Percentiles rank a stretch among this genome's conserved stretches.
These are phyloP conservation scores for Hydra vulgaris DNA, from an alignment of 30 jellyfish, hydroid and myxozoan genomes.

Conservation along the genomic window DNA sequence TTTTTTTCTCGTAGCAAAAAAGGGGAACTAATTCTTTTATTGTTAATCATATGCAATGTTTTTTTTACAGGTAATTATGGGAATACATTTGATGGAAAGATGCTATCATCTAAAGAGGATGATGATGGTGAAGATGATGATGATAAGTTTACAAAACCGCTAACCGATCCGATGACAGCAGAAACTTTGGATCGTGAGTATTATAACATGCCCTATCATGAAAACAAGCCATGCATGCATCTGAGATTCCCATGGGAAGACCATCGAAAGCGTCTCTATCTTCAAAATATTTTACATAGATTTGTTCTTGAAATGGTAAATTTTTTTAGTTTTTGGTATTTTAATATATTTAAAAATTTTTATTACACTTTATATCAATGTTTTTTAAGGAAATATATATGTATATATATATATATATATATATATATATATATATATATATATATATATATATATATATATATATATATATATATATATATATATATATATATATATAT, in stretches of 20 bases:
- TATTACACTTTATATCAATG: too few relatives aligned
- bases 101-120: conserved; percentile 23
- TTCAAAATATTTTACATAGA: conserved; percentile 23
- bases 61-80: conserved; percentile 27
- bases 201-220: conserved; percentile 41
- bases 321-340: not conserved
- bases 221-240: conserved; percentile 37
- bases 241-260: conserved; percentile 45
- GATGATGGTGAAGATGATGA: conserved; percentile 44
- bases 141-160: conserved; percentile 5
- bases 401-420: too few relatives aligned
- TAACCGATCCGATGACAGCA: conserved; percentile 20
- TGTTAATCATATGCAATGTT: not conserved
- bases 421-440: too few relatives aligned
- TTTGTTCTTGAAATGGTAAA: conserved; percentile 17
- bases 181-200: conserved; percentile 24
- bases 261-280: conserved; percentile 24
- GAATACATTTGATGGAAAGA: conserved; percentile 25
- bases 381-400: too few relatives aligned
- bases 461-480: too few relatives aligned
- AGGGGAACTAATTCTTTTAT: not conserved
- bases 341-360: too few relatives aligned
- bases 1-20: not conserved
- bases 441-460: too few relatives aligned
- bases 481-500: too few relatives aligned